Percentiles rank a stretch among this genome's conserved stretches.
Conservation (phyloP, 1,140 invertebrate species). For the Drosophila pachea region DNA sequence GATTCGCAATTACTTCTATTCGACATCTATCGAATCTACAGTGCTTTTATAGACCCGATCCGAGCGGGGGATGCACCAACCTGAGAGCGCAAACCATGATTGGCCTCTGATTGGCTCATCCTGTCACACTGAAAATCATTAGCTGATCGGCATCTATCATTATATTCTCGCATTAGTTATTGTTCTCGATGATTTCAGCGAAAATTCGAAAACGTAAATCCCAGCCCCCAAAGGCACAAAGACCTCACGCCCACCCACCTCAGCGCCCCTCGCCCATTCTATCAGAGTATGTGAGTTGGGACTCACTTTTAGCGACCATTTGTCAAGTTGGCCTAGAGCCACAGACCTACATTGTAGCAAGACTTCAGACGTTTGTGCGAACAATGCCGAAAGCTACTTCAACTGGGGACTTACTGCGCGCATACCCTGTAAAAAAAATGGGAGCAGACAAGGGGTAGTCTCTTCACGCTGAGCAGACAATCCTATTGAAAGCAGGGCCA, state of each 20-base stretch:
- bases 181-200: constrained; percentile 50
- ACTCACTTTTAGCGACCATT: constrained; percentile 22
- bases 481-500: background rate
- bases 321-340: constrained; percentile 25
- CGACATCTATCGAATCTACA: background rate
- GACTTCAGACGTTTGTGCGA: constrained; percentile 28
- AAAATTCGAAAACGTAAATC: constrained; percentile 46
- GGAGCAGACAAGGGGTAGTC: background rate
- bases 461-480: background rate
- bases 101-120: constrained; percentile 31
- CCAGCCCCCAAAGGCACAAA: constrained; percentile 22
- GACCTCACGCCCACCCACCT: background rate
- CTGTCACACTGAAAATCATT: constrained; percentile 46
- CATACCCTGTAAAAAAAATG: constrained; percentile 7
- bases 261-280: background rate
- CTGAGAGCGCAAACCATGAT: constrained; percentile 7
- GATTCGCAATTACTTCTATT: constrained; percentile 42
- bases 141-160: constrained; percentile 42
- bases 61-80: constrained; percentile 41
- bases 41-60: constrained; percentile 50
- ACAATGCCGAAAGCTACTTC: constrained; percentile 10
- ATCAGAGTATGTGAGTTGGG: background rate
- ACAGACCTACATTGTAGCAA: constrained; percentile 29
- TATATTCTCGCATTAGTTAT: constrained; percentile 29
- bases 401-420: constrained; percentile 28